Base-by-base conservation (phyloP, 2,113 vertebrate genomes). In the Takifugu flavidus region DNA sequence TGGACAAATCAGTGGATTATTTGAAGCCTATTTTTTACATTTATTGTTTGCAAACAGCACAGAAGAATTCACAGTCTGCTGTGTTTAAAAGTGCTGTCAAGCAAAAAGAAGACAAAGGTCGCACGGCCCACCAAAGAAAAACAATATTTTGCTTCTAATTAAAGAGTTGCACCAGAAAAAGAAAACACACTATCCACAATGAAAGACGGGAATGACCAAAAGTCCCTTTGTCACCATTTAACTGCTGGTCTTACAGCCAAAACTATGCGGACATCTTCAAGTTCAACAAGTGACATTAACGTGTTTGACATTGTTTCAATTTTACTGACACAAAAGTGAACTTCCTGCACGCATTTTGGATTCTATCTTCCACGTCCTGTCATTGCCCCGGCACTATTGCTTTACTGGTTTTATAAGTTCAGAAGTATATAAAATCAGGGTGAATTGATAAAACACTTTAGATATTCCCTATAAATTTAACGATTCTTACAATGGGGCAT, bases 21-120 rank as follows among this genome's bases (percentile, higher is more conserved):
- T 29, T 29, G 28, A 29, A 29, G 5, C 3, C 3, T 29, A 29
- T 29, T 29, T 29, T 45, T 12, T 4, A 45, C 45, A n/a, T 6
- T 15, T 46, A 46, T 7, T 49, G 34, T 45, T 44, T 39, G 15
- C 46, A 49, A 39, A 52, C 54, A 27, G 7, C 4, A 53, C 4
- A 13, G 2, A 62, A 60, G 25, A 59, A 52, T 55, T 50, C 45
- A 47, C 56, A 65, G 58, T 42, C 27, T 53, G 55, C 45, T 44
- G 53, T 68, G 69, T 79, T 65, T 61, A 70, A 70, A 78, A 46
- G 29, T 72, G 66, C 66, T 61, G 71, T 74, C 72, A 72, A 49
- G 60, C 45, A 59, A 43, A 52, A 26, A 56, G 53, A 63, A 70
- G 59, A 47, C 13, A 68, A 25, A 79, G 67, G 74, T 53, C 63